Evolutionary conservation across 2,113 vertebrate species (phyloP), one percentile per base, ranked within the genome.

Genomic region (Ceyx cyanopectus): DNA sequence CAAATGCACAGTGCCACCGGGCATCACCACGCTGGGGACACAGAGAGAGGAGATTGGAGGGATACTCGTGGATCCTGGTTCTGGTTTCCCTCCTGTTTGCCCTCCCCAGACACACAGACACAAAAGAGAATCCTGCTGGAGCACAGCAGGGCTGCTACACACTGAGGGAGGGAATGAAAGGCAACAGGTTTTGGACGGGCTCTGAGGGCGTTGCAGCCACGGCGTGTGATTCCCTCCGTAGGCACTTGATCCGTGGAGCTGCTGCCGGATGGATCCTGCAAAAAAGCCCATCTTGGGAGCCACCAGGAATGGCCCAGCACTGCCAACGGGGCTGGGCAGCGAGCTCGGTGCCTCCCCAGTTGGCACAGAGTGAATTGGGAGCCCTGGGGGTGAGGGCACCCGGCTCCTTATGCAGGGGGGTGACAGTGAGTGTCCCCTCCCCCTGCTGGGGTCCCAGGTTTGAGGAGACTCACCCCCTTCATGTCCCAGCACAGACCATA

Each of bases 221-320:
- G 2, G 37, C 13, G 16, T 53, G 70, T 2, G 26, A 34, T 45
- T 93, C 50, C 43, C 27, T 62, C 77, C 5, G 0, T 41, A 97
- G 97, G 97, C 97, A 97, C 97, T 98, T 97, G 94, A 85, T 95
- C 90, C 23, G 2, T 7, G 26, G 83, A 80, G 78, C 93, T 79
- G 93, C 80, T 12, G 32, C 87, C 9, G 1, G 86, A 77, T 14
- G 34, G 77, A 54, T 73, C 84, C 51, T 61, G 18, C 53, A 24
- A 41, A 30, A 56, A 45, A 73, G 22, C 12, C 40, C 10, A 0
- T 48, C 66, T 84, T 9, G 20, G 56, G 65, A 41, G 18, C 18
- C 18, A 19, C 41, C 50, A 11, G 50, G 56, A 32, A 18, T 48
- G 41, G 62, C 12, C 10, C 21, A 9, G 7, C 0, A 2, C 23